Evolutionary conservation across 2,888 invertebrate genomes (phyloP).

Genomic region (Galerucella calmariensis): DNA sequence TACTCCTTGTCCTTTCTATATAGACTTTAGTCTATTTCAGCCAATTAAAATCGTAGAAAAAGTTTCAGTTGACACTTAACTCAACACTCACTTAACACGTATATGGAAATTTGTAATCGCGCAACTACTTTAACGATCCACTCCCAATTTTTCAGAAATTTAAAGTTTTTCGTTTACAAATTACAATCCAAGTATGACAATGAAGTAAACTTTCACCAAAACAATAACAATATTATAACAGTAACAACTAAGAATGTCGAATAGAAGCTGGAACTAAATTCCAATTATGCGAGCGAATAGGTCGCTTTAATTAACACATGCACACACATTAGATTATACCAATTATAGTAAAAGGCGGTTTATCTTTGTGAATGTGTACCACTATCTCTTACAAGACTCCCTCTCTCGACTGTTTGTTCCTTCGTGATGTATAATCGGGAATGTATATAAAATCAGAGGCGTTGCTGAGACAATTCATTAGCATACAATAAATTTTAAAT

Average conservation of each 20-base stretch:
- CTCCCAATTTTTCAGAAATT: too few species aligned
- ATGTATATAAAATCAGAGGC: conserved; percentile 1
- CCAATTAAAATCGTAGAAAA: too few species aligned
- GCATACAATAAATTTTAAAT: neutral
- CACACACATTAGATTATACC: conserved; percentile 52
- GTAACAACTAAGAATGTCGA: conserved; percentile 24
- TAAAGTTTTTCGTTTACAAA: too few species aligned
- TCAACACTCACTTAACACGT: too few species aligned
- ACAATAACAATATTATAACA: conserved; percentile 8
- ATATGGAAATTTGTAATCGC: too few species aligned
- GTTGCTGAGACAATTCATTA: neutral
- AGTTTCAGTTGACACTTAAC: too few species aligned
- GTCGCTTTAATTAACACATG: conserved; percentile 54
- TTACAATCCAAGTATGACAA: too few species aligned
- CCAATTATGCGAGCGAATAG: conserved; percentile 51
- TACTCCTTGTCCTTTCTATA: too few species aligned
- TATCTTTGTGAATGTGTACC: conserved; percentile 50
- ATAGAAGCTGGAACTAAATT: conserved; percentile 48
- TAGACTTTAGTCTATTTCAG: too few species aligned
- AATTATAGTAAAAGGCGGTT: conserved; percentile 51
- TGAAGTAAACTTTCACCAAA: neutral
- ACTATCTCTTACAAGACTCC: conserved; percentile 44
- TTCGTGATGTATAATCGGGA: conserved; percentile 1
- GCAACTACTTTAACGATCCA: too few species aligned
- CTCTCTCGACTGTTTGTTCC: conserved; percentile 24